Evolutionary conservation across 1,140 invertebrate genomes (phyloP).

Genomic region (Drosophila bipectinata): DNA sequence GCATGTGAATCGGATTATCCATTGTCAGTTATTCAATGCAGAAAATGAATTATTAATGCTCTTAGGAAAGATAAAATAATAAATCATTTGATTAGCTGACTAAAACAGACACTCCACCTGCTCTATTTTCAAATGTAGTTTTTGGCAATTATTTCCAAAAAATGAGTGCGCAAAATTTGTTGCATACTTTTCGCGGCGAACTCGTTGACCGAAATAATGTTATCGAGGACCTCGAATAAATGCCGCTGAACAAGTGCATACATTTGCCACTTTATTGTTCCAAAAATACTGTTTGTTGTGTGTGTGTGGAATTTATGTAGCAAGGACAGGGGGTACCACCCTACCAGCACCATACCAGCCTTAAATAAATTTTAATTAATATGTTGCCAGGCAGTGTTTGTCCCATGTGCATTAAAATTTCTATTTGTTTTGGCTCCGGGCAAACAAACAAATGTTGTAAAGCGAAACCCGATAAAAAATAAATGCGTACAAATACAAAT

Average conservation of each 20-base stretch:
- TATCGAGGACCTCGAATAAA: background rate
- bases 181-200: slow-evolving; percentile 17
- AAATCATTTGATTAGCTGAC: slow-evolving; percentile 33
- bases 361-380: slow-evolving; percentile 40
- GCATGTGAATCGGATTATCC: slow-evolving; percentile 25
- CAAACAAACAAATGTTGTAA: slow-evolving; percentile 30
- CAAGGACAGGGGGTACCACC: background rate
- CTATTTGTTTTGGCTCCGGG: slow-evolving; percentile 24
- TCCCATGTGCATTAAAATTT: slow-evolving; percentile 21
- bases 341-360: background rate
- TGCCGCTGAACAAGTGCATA: slow-evolving; percentile 24
- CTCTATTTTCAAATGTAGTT: background rate
- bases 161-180: slow-evolving; percentile 29
- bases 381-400: slow-evolving; percentile 17
- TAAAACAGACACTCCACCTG: slow-evolving; percentile 1
- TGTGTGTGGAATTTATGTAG: slow-evolving; percentile 25
- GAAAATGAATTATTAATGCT: slow-evolving; percentile 29
- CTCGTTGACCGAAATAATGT: slow-evolving; percentile 13
- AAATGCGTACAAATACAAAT: slow-evolving; percentile 43
- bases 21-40: slow-evolving; percentile 27
- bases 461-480: slow-evolving; percentile 33
- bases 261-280: slow-evolving; percentile 40
- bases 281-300: background rate
- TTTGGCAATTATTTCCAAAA: slow-evolving; percentile 12
- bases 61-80: slow-evolving; percentile 23